Conservation (phyloP, 2,113 vertebrate species). For the Vimba vimba region DNA sequence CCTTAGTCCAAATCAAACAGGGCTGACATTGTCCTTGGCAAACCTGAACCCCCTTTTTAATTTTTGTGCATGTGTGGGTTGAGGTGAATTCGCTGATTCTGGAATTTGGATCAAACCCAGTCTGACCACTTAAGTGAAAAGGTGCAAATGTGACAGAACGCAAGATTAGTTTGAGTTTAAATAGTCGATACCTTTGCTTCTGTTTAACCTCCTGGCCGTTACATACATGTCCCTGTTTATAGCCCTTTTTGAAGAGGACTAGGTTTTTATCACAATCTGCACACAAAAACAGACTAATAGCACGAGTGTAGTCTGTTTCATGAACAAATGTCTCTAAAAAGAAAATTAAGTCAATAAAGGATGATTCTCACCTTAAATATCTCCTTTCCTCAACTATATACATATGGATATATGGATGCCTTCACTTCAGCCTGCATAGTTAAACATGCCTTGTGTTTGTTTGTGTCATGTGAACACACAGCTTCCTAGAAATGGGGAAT, state of each 20-base stretch:
- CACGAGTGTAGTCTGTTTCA: background rate
- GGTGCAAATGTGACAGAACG: constrained; percentile 42
- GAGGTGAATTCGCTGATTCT: constrained; percentile 44
- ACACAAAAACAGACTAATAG: background rate
- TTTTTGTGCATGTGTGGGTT: constrained; percentile 39
- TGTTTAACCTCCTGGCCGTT: background rate
- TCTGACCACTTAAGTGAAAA: constrained; percentile 13
- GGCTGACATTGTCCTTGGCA: constrained; percentile 49
- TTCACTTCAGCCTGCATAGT: background rate
- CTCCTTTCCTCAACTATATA: background rate
- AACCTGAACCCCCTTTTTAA: background rate
- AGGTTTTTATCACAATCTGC: background rate
- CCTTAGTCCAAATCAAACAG: constrained; percentile 55
- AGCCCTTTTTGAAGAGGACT: background rate
- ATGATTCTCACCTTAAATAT: background rate
- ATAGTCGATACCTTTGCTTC: background rate
- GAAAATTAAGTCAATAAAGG: background rate
- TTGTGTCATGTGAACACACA: constrained; percentile 6
- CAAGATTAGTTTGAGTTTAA: constrained; percentile 24
- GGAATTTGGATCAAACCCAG: constrained; percentile 22
- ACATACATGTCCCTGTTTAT: background rate
- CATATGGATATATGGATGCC: background rate
- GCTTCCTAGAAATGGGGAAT: constrained; percentile 39
- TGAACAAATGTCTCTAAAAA: background rate
- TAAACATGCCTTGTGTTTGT: background rate